phyloP scores from a whole-genome alignment of 2,113 vertebrate genomes.

The Podarcis cretensis region DNA sequence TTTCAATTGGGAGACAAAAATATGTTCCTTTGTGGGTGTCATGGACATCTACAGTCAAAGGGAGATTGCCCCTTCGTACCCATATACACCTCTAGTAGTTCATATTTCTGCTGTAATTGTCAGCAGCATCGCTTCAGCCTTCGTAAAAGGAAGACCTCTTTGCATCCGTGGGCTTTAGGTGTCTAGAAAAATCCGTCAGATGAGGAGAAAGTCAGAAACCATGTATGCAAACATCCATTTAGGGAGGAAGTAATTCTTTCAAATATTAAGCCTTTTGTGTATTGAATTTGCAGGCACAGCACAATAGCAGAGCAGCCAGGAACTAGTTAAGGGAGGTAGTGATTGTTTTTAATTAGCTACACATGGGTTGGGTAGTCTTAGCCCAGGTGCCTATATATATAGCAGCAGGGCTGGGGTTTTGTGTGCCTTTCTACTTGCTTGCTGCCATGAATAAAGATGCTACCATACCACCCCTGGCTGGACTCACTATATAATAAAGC shows the following conservation, averaged over 20 bases:
- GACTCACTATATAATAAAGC: background rate
- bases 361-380: no score
- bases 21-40: conserved; percentile 35
- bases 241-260: conserved; percentile 42
- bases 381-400: no score
- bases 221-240: conserved; percentile 61
- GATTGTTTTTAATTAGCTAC: no score
- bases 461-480: no score
- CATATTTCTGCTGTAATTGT: background rate
- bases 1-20: conserved; percentile 45
- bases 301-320: no score
- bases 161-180: background rate
- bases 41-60: conserved; percentile 45
- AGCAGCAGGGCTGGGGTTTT: no score
- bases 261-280: conserved; percentile 30
- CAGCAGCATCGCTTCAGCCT: conserved; percentile 11
- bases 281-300: no score
- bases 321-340: no score
- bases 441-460: no score
- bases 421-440: no score
- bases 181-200: conserved; percentile 12
- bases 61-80: background rate
- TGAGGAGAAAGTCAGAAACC: conserved; percentile 46
- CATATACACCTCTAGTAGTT: conserved; percentile 31
- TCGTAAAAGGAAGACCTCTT: conserved; percentile 30